phyloP scores from a whole-genome alignment of 2,797 vertebrate genomes.

The Onychomys arenicola region DNA sequence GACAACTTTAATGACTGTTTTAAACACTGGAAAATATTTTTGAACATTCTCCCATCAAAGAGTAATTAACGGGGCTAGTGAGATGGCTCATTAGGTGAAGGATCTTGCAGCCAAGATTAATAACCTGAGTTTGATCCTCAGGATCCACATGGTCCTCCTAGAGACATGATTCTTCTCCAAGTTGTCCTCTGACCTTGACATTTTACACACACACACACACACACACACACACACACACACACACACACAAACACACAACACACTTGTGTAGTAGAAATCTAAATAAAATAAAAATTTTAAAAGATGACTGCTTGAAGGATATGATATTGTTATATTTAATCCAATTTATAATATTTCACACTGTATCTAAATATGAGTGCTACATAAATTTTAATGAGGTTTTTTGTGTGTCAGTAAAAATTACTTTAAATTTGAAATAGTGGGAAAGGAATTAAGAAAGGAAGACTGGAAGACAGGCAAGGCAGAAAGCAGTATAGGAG shows the following conservation, averaged over 20 bases:
- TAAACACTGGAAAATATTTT: neutral
- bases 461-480: too few relatives aligned
- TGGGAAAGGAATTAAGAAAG: neutral
- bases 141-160: neutral
- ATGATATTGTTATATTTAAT: neutral
- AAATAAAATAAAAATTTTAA: neutral
- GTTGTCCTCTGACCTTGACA: neutral
- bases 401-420: neutral
- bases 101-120: neutral
- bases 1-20: neutral
- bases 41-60: neutral
- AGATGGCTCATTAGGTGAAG: neutral
- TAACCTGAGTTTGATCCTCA: neutral
- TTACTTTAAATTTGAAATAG: neutral
- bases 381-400: neutral
- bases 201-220: neutral
- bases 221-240: neutral
- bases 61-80: neutral
- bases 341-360: neutral
- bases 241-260: neutral
- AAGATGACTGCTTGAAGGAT: neutral
- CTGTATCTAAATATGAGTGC: neutral
- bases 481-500: too few relatives aligned
- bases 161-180: neutral
- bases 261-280: neutral